Evolutionary conservation across 2,888 invertebrate genomes (phyloP).

Genomic region (Leuctra nigra): DNA sequence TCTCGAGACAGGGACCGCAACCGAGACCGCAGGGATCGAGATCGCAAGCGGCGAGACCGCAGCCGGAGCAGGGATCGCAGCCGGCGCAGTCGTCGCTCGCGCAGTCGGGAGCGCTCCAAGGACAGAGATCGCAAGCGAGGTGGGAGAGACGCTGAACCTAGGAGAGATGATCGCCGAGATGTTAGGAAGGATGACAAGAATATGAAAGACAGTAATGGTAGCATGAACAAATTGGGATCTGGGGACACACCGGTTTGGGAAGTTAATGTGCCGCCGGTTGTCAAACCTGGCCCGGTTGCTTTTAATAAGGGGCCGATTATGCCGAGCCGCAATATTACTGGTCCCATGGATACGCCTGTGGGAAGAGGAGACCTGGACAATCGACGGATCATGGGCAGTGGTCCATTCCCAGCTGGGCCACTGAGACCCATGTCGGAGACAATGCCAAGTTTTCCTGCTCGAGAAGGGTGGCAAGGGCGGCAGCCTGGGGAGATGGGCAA

Average conservation of each 20-base stretch:
- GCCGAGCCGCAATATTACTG: background rate
- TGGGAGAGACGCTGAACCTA: background rate
- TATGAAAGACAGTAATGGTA: background rate
- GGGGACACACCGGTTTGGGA: background rate
- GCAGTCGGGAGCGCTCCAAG: background rate
- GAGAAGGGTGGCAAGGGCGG: background rate
- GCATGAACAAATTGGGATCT: background rate
- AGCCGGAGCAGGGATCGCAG: conserved; percentile 23
- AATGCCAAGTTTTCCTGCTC: background rate
- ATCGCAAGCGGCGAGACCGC: background rate
- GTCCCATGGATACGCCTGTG: background rate
- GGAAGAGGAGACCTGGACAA: background rate
- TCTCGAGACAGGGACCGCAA: conserved; percentile 47
- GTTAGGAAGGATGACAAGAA: background rate
- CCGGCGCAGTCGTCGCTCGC: background rate
- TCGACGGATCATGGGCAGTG: conserved; percentile 12
- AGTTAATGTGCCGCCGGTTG: background rate
- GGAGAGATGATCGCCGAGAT: background rate
- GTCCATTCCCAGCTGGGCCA: background rate
- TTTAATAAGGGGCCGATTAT: background rate
- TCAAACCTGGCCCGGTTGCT: background rate
- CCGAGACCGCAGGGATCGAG: conserved; percentile 39
- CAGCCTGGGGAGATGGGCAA: background rate
- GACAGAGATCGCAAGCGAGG: background rate
- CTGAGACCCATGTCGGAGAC: background rate